phyloP scores from a whole-genome alignment of 64 coral and sea anemone genomes.

The Anthopleura sola region DNA sequence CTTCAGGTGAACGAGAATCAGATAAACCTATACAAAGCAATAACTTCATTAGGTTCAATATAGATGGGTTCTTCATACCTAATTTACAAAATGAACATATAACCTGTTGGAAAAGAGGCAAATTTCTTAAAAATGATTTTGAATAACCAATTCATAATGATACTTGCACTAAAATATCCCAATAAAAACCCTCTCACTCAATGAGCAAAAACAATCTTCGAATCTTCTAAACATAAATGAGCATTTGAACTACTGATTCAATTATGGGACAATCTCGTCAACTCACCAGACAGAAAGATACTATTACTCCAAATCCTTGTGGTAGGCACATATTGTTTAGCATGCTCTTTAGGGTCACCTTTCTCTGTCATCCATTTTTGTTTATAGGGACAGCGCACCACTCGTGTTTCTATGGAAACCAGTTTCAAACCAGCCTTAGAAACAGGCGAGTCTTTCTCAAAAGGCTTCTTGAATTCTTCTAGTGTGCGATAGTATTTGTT shows the following conservation, averaged over 20 bases:
- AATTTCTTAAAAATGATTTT: too few relatives aligned
- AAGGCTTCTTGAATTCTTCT: slow-evolving; percentile 70
- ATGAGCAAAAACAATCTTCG: too few relatives aligned
- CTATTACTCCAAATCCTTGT: slow-evolving; percentile 18
- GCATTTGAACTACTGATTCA: too few relatives aligned
- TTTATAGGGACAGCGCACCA: slow-evolving; percentile 55
- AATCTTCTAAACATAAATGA: too few relatives aligned
- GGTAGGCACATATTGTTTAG: neutral
- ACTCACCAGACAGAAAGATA: slow-evolving; percentile 10
- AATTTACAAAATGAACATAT: neutral
- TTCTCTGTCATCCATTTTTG: slow-evolving; percentile 67
- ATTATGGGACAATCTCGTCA: too few relatives aligned
- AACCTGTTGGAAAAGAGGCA: neutral
- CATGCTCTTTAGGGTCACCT: slow-evolving; percentile 53
- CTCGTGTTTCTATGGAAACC: slow-evolving; percentile 68
- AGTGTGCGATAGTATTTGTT: slow-evolving; percentile 74
- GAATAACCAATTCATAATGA: too few relatives aligned
- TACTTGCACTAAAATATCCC: too few relatives aligned
- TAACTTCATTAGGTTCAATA: too few relatives aligned
- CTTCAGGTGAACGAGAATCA: slow-evolving; percentile 12
- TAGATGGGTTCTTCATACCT: too few relatives aligned
- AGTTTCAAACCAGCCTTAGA: slow-evolving; percentile 56
- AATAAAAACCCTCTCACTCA: too few relatives aligned
- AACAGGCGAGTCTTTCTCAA: slow-evolving; percentile 45
- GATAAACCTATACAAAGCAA: slow-evolving; percentile 17